These are phyloP conservation scores for Tinamus major DNA, from an alignment of 2,797 vertebrate species.

Conservation along the genomic window DNA sequence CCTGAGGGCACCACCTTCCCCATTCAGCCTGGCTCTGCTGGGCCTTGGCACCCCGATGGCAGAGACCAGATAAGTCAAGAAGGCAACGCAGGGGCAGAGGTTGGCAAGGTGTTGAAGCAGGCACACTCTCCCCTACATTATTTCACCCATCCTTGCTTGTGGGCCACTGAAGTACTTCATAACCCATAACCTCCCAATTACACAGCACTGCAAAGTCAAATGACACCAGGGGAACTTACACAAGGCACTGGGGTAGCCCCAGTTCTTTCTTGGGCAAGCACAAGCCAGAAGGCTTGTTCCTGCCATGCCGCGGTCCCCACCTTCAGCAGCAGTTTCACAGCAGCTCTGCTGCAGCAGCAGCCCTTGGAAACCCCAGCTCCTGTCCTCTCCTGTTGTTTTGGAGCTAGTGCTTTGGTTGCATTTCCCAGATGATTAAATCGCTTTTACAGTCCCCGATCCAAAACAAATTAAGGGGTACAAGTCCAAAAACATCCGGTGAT, in stretches of 20 bases:
- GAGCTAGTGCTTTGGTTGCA: not conserved
- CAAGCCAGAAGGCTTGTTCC: not conserved
- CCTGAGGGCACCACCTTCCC: not conserved
- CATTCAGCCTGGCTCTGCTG: not conserved
- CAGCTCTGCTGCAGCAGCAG: not conserved
- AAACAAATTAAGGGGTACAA: slow-evolving; percentile 57
- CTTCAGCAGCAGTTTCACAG: not conserved
- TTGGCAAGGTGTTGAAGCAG: rapidly evolving
- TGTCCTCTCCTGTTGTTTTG: not conserved
- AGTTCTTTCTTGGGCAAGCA: not conserved
- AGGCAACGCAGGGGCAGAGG: not conserved
- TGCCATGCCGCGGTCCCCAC: not conserved
- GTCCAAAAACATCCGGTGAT: slow-evolving; percentile 37
- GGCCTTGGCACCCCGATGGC: not conserved
- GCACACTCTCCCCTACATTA: not conserved
- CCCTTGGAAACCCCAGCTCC: not conserved
- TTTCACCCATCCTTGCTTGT: rapidly evolving
- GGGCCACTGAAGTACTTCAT: not conserved
- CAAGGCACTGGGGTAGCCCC: not conserved
- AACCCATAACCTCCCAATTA: not conserved
- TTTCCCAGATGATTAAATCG: not conserved
- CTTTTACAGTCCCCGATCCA: slow-evolving; percentile 34
- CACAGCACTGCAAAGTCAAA: not conserved
- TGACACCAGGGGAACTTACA: not conserved
- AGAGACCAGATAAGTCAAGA: not conserved